Base-by-base conservation (phyloP, 2,888 invertebrate species). In the Leptinotarsa tumamoca region DNA sequence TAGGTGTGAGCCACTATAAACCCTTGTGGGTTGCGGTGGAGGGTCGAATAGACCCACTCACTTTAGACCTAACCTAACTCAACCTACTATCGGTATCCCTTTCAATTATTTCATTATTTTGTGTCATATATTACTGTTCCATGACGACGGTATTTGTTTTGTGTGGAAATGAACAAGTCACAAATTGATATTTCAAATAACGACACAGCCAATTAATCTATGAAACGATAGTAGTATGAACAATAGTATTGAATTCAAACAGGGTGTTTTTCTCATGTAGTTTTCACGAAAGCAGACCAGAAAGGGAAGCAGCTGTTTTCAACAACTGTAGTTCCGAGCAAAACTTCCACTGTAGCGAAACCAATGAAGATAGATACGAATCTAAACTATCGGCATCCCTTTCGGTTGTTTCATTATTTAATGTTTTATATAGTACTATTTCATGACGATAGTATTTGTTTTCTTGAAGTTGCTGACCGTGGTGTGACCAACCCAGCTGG, bases 281-380 rank as follows among this genome's bases (percentile, higher is more conserved):
- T 27, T 14, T 15, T 18, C 49, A 56, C 61, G 61, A 13, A 67
- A 58, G 61, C 61, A 21, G 58, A 33, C 18, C 17, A 27, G 17
- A 75, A 75, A 67, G 23, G 23, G n/a, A 72, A 69, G 67, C 77
- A 15, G 78, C 76, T 67, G 77, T 84, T 86, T 50, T 84, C 86
- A 10, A 82, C 85, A 15, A 82, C 87, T 2, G 87, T 88, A 4
- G 87, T 89, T 4, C 86, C 89, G 13, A 87, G 86, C 71, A 89
- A 88, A 17, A 87, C 89, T 4, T 84, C 83, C 33, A 88, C 89
- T 5, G 88, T 87, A 4, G 87, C 88, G 2, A 84, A 88, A 81
- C 89, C 89, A 1, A 77, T 89, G 70, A 87, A 88, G 75, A 88
- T 89, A 52, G 87, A 88, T 50, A 84, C 87, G 0, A 86, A 85